Evolutionary conservation across 2,888 invertebrate genomes (phyloP).

Genomic region (Protonemura montana): DNA sequence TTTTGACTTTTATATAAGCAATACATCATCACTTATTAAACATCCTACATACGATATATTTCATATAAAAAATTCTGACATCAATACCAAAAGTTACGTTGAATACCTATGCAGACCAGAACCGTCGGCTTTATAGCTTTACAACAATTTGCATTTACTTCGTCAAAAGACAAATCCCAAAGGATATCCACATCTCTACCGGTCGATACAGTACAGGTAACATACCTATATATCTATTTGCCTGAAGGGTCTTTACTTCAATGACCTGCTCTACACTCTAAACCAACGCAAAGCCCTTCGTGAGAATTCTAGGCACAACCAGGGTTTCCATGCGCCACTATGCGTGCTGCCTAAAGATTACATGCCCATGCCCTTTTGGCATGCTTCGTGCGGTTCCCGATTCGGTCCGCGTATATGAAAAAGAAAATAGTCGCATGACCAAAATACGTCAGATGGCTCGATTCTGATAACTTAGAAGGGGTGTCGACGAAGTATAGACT

Average conservation of each 20-base stretch:
- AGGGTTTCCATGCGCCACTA: neutral
- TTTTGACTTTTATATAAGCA: slow-evolving; percentile 7
- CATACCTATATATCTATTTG: neutral
- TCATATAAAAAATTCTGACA: neutral
- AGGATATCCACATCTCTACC: neutral
- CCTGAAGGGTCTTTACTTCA: neutral
- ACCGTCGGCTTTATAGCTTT: neutral
- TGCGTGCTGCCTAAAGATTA: neutral
- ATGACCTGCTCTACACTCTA: neutral
- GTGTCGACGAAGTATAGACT: neutral
- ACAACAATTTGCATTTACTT: neutral
- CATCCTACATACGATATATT: neutral
- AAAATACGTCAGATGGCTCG: neutral
- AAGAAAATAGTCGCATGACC: neutral
- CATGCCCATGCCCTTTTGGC: neutral
- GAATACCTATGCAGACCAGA: neutral
- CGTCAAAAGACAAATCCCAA: neutral
- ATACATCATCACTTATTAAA: slow-evolving; percentile 5
- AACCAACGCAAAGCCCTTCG: neutral
- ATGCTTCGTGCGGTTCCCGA: neutral
- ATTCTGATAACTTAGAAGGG: neutral
- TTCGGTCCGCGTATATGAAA: neutral
- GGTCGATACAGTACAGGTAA: neutral
- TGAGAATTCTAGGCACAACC: neutral
- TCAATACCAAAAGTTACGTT: neutral